Conservation (phyloP, 1,140 invertebrate genomes). For the Lysiphlebus fabarum region DNA sequence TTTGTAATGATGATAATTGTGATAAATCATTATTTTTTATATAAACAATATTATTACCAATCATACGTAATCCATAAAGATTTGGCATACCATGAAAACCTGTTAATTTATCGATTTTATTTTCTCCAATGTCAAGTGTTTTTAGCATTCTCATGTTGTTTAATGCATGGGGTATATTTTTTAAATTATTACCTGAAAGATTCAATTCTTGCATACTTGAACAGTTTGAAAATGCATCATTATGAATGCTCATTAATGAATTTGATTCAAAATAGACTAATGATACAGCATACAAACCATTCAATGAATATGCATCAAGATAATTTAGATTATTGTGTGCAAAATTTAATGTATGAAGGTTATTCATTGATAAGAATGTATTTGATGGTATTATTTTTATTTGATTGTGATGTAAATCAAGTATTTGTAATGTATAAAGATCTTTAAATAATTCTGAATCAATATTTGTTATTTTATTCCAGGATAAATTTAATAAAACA, state of each 20-base stretch:
- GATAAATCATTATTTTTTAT: conserved; percentile 69
- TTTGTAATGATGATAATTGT: conserved; percentile 69
- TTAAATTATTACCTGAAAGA: conserved; percentile 76
- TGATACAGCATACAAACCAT: conserved; percentile 78
- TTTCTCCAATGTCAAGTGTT: conserved; percentile 79
- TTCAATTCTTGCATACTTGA: conserved; percentile 77
- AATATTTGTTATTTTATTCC: conserved; percentile 77
- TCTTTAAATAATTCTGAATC: conserved; percentile 79
- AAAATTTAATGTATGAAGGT: conserved; percentile 75
- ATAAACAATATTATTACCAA: conserved; percentile 77
- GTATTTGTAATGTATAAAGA: conserved; percentile 76
- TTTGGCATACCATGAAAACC: conserved; percentile 78
- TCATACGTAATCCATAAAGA: conserved; percentile 73
- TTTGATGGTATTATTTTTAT: conserved; percentile 73
- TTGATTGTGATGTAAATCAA: conserved; percentile 76
- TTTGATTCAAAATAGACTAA: conserved; percentile 78
- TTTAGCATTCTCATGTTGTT: conserved; percentile 71
- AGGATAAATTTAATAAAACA: conserved; percentile 79
- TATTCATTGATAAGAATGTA: conserved; percentile 76
- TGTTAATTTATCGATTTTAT: conserved; percentile 71
- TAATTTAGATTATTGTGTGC: conserved; percentile 73
- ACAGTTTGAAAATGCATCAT: conserved; percentile 78
- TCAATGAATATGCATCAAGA: conserved; percentile 72
- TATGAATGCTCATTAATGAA: conserved; percentile 66
- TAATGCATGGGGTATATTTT: conserved; percentile 70